phyloP scores from a whole-genome alignment of 1,140 invertebrate genomes.

The Drosophila sechellia region DNA sequence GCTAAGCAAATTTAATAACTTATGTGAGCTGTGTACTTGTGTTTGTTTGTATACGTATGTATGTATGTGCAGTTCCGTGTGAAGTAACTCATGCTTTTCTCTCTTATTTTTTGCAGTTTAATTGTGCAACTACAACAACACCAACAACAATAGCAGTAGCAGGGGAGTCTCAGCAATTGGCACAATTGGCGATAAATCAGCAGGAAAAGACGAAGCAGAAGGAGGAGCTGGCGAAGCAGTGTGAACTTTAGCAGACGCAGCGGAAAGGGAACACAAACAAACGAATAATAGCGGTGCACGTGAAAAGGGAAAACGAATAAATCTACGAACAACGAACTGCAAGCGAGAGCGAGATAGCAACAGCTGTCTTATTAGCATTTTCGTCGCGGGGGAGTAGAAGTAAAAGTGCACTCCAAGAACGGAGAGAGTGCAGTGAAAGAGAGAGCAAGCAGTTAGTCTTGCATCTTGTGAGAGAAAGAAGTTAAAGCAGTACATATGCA shows the following conservation, averaged over 20 bases:
- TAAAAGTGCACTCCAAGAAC: slow-evolving; percentile 32
- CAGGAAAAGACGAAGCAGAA: slow-evolving; percentile 27
- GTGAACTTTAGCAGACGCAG: slow-evolving; percentile 48
- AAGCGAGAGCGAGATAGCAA: slow-evolving; percentile 3
- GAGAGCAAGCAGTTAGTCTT: not conserved
- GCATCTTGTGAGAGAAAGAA: no score
- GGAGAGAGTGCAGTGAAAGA: slow-evolving; percentile 1
- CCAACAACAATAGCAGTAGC: slow-evolving; percentile 43
- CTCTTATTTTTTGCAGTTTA: slow-evolving; percentile 59
- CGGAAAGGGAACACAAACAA: slow-evolving; percentile 22
- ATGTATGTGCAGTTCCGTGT: slow-evolving; percentile 26
- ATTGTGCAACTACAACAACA: slow-evolving; percentile 63
- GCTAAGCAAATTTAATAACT: slow-evolving; percentile 29
- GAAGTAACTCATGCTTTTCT: slow-evolving; percentile 39
- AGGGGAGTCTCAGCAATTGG: slow-evolving; percentile 65
- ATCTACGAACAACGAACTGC: slow-evolving; percentile 42
- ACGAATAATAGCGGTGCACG: slow-evolving; percentile 25
- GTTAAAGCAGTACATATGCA: no score
- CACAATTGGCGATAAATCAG: slow-evolving; percentile 81
- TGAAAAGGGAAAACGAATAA: slow-evolving; percentile 45
- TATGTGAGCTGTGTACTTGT: slow-evolving; percentile 17
- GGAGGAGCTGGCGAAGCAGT: slow-evolving; percentile 7
- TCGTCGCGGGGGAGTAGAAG: slow-evolving; percentile 13
- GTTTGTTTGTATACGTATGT: not conserved
- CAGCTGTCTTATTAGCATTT: slow-evolving; percentile 17